phyloP scores from a whole-genome alignment of 2,797 vertebrate species.

The Sebastes vulpes region DNA sequence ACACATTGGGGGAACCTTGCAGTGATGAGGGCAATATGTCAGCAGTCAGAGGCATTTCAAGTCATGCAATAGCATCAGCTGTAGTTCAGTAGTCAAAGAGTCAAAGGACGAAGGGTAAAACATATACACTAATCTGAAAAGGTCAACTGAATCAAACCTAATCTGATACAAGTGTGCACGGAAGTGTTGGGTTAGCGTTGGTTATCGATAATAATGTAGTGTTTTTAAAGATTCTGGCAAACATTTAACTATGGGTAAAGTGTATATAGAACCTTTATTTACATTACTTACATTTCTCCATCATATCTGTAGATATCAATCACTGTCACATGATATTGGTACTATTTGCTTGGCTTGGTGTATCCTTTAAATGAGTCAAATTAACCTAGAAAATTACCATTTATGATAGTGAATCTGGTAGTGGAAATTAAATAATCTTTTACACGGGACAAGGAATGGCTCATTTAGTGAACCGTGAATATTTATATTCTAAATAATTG shows the following conservation, averaged over 20 bases:
- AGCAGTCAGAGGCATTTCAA: conserved; percentile 80
- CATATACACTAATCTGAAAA: conserved; percentile 54
- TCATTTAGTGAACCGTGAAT: too few species aligned
- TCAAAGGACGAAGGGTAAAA: conserved; percentile 60
- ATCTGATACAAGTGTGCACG: conserved; percentile 24
- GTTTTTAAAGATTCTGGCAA: not conserved
- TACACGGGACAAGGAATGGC: not conserved
- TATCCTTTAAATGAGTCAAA: not conserved
- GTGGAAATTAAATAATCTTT: not conserved
- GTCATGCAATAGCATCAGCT: conserved; percentile 68
- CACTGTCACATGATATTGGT: not conserved
- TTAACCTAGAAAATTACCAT: not conserved
- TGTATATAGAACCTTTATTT: too few species aligned
- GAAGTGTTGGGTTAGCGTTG: not conserved
- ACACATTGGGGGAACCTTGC: conserved; percentile 68
- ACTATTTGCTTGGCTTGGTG: not conserved
- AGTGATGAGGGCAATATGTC: conserved; percentile 83
- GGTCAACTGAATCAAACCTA: conserved; percentile 44
- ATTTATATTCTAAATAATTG: not conserved
- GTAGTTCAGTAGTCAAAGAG: conserved; percentile 54
- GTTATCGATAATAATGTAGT: not conserved
- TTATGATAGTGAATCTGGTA: not conserved
- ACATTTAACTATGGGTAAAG: not conserved
- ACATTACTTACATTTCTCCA: not conserved
- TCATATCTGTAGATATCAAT: not conserved